phyloP scores from a whole-genome alignment of 2,113 vertebrate species.

The Oncorhynchus masou region DNA sequence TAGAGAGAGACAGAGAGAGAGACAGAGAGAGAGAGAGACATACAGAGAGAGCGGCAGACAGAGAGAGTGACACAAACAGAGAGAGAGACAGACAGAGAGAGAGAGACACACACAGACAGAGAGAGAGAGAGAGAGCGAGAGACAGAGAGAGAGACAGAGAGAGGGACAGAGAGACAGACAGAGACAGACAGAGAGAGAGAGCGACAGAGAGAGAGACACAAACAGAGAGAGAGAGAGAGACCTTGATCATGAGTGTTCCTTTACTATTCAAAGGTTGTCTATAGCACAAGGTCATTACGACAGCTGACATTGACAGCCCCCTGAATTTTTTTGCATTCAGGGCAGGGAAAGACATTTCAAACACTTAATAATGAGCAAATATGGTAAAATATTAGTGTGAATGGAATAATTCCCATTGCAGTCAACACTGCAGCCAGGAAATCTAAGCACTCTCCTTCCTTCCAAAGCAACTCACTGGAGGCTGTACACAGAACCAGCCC shows the following conservation, averaged over 20 bases:
- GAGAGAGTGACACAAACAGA: background rate
- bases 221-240: background rate
- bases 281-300: background rate
- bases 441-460: background rate
- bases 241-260: background rate
- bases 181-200: background rate
- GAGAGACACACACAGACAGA: background rate
- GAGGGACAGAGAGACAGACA: background rate
- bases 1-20: background rate
- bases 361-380: slow-evolving; percentile 22
- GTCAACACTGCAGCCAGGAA: background rate
- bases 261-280: background rate
- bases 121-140: background rate
- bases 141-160: background rate
- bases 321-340: slow-evolving; percentile 17
- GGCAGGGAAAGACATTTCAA: background rate
- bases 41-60: background rate
- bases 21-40: background rate
- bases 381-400: background rate
- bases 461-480: slow-evolving; percentile 36
- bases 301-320: slow-evolving; percentile 4
- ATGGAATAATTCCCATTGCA: background rate
- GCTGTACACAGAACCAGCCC: slow-evolving; percentile 72
- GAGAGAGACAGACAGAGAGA: background rate
- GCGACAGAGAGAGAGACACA: background rate